phyloP scores from a whole-genome alignment of 1,140 invertebrate species.

The Brachionus angularis region DNA sequence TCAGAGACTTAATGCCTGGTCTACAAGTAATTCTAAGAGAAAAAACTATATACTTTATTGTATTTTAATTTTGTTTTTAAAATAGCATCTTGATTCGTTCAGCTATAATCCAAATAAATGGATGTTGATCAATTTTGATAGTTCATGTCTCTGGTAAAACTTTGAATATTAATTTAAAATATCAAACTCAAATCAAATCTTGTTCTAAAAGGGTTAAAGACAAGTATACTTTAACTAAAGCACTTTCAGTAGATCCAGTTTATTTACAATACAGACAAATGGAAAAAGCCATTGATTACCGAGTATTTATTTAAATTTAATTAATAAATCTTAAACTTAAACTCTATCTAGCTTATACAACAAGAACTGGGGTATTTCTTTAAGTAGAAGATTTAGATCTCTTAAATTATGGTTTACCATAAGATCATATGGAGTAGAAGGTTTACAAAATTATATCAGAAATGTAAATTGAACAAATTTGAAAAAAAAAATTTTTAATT shows the following conservation, averaged over 20 bases:
- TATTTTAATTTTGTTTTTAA: neutral
- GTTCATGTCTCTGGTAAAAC: constrained; percentile 63
- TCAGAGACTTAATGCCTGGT: constrained; percentile 78
- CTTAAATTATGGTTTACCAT: constrained; percentile 97
- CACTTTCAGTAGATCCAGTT: constrained; percentile 90
- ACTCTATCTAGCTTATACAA: constrained; percentile 50
- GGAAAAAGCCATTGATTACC: constrained; percentile 90
- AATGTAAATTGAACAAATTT: too few species aligned
- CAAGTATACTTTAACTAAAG: constrained; percentile 78
- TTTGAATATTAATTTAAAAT: constrained; percentile 5
- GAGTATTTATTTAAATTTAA: constrained; percentile 58
- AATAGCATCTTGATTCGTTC: constrained; percentile 74
- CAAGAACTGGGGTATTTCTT: constrained; percentile 91
- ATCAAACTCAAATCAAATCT: neutral
- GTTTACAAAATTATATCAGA: constrained; percentile 84
- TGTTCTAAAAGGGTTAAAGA: constrained; percentile 65
- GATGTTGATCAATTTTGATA: constrained; percentile 91
- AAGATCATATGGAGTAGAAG: constrained; percentile 84
- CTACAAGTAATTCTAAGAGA: constrained; percentile 65
- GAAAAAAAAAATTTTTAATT: too few species aligned
- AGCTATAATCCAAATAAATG: constrained; percentile 96
- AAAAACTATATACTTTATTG: neutral
- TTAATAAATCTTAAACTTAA: neutral
- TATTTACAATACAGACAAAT: constrained; percentile 91
- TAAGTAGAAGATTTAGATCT: constrained; percentile 84